A percentile compares a stretch with the other conserved stretches of the same genome.
phyloP scores from a whole-genome alignment of 2,797 vertebrate species.

The Sarcoramphus papa region DNA sequence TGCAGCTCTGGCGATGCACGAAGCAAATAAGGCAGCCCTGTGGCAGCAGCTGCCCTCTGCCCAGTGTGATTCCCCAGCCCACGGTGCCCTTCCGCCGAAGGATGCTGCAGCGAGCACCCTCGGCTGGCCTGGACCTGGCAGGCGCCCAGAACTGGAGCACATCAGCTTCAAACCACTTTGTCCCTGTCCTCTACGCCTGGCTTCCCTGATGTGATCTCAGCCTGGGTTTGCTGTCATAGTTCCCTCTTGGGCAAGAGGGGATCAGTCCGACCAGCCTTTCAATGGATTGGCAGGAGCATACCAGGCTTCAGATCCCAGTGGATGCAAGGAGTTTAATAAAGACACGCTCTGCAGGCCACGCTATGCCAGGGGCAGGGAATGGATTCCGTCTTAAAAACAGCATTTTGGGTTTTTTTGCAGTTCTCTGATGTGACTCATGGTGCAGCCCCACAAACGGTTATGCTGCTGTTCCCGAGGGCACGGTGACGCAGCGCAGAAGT shows the following conservation, averaged over 20 bases:
- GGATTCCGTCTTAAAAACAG: neutral
- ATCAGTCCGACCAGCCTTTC: neutral
- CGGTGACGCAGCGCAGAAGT: accelerated
- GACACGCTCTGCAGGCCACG: accelerated
- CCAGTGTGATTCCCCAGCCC: neutral
- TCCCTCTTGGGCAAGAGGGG: neutral
- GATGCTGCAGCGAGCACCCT: neutral
- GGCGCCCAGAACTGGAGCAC: neutral
- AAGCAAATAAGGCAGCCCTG: neutral
- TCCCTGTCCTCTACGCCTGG: neutral
- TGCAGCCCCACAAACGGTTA: neutral
- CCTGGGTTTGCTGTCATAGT: neutral
- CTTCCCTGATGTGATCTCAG: neutral
- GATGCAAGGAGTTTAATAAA: accelerated
- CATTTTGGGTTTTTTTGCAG: neutral
- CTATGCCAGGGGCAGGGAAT: neutral
- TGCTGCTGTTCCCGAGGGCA: accelerated
- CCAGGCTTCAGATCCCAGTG: neutral
- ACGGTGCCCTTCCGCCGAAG: neutral
- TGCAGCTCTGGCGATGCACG: neutral
- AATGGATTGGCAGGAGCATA: accelerated
- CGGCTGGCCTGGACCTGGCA: neutral
- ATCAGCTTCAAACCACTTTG: too few relatives aligned
- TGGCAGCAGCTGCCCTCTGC: neutral
- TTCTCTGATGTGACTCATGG: neutral